phyloP scores from a whole-genome alignment of 2,797 vertebrate genomes.

The Coregonus ussuriensis region DNA sequence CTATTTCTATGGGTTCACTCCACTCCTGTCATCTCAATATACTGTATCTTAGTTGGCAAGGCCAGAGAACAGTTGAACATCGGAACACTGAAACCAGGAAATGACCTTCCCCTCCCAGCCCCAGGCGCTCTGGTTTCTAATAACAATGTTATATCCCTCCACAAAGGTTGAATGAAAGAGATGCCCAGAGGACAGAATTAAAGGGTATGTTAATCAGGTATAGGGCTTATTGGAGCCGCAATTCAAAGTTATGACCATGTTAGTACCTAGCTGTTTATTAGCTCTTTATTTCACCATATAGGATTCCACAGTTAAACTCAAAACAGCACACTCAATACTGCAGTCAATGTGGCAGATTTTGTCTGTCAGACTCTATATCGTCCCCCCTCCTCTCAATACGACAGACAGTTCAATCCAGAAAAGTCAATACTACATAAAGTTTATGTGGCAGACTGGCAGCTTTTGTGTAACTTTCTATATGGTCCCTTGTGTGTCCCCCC shows the following conservation, averaged over 20 bases:
- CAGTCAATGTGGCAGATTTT: slow-evolving; percentile 17
- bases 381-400: not conserved
- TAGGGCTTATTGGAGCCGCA: slow-evolving; percentile 50
- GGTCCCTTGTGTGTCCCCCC: not conserved
- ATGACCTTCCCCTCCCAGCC: slow-evolving; percentile 54
- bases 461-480: not conserved
- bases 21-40: not conserved
- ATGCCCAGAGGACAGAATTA: slow-evolving; percentile 58
- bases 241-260: slow-evolving; percentile 56
- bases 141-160: slow-evolving; percentile 64
- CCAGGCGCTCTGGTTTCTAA: slow-evolving; percentile 62
- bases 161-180: slow-evolving; percentile 55
- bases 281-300: too few relatives aligned
- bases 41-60: slow-evolving; percentile 18
- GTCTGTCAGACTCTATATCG: slow-evolving; percentile 2
- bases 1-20: not conserved
- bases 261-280: slow-evolving; percentile 32
- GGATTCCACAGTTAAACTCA: too few relatives aligned
- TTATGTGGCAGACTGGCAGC: not conserved
- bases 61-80: slow-evolving; percentile 37
- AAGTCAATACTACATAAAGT: too few relatives aligned
- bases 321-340: too few relatives aligned
- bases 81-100: slow-evolving; percentile 42
- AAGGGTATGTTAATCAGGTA: slow-evolving; percentile 34
- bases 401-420: not conserved